Conservation (phyloP, 2,888 invertebrate genomes). For the Ypsolopha sequella region DNA sequence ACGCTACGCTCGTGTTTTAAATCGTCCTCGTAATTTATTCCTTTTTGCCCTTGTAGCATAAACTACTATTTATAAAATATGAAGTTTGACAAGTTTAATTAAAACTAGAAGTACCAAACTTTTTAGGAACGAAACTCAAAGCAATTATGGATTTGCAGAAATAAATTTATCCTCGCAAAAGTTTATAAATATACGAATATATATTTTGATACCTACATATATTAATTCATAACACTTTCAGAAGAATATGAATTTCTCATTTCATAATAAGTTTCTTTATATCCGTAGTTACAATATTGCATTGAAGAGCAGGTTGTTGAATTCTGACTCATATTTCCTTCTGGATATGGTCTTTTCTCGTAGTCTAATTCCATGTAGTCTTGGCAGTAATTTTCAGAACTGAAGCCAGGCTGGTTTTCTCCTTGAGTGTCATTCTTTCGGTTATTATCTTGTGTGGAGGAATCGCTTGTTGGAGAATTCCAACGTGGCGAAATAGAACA, state of each 20-base stretch:
- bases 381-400: background rate
- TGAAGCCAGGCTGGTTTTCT: background rate
- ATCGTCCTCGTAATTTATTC: no score
- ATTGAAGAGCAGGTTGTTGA: slow-evolving; percentile 25
- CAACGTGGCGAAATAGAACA: slow-evolving; percentile 57
- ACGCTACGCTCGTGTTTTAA: no score
- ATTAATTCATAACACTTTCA: slow-evolving; percentile 39
- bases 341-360: slow-evolving; percentile 38
- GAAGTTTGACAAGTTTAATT: no score
- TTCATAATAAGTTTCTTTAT: slow-evolving; percentile 54
- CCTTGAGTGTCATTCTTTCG: slow-evolving; percentile 11
- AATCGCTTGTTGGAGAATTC: slow-evolving; percentile 27
- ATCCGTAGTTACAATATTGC: slow-evolving; percentile 53
- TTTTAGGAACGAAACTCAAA: no score
- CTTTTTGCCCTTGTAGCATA: no score
- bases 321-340: slow-evolving; percentile 31
- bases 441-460: no score
- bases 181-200: no score
- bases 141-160: background rate
- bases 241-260: slow-evolving; percentile 40
- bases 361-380: slow-evolving; percentile 30
- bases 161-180: background rate
- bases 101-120: no score
- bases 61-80: no score
- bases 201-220: background rate